Conservation (phyloP, 2,888 invertebrate genomes). For the Helleia helle region DNA sequence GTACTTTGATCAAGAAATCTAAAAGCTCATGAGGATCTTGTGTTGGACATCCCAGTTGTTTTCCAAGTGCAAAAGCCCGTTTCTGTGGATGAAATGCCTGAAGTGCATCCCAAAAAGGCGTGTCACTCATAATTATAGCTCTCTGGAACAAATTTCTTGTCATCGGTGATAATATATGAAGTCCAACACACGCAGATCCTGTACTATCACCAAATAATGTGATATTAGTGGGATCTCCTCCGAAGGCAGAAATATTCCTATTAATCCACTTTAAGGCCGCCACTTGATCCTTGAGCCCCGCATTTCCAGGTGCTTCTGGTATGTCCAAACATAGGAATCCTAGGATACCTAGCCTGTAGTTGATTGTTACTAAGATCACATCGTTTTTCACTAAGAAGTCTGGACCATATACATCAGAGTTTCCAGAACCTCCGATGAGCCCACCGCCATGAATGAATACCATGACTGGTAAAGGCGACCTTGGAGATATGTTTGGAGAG, state of each 20-base stretch:
- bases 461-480: conserved; percentile 34
- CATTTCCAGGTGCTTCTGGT: conserved; percentile 42
- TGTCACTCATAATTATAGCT: conserved; percentile 80
- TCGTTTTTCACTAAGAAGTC: conserved; percentile 36
- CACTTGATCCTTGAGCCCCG: conserved; percentile 45
- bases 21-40: conserved; percentile 32
- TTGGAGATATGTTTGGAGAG: conserved; percentile 29
- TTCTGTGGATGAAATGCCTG: conserved; percentile 27
- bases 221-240: conserved; percentile 45
- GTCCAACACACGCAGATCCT: conserved; percentile 31
- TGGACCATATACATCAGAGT: conserved; percentile 34
- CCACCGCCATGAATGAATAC: conserved; percentile 44
- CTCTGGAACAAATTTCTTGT: conserved; percentile 39
- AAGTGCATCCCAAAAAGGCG: conserved; percentile 47
- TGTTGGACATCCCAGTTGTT: conserved; percentile 34
- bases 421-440: conserved; percentile 33
- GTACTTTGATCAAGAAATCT: conserved; percentile 34
- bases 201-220: conserved; percentile 42
- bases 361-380: conserved; percentile 40
- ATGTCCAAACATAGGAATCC: conserved; percentile 41
- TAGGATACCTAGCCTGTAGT: conserved; percentile 39
- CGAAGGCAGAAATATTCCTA: conserved; percentile 38
- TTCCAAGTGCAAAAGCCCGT: conserved; percentile 36
- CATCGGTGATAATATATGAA: conserved; percentile 42
- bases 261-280: conserved; percentile 38